Evolutionary conservation across 2,888 invertebrate genomes (phyloP).

Genomic region (Caradrina clavipalpis): DNA sequence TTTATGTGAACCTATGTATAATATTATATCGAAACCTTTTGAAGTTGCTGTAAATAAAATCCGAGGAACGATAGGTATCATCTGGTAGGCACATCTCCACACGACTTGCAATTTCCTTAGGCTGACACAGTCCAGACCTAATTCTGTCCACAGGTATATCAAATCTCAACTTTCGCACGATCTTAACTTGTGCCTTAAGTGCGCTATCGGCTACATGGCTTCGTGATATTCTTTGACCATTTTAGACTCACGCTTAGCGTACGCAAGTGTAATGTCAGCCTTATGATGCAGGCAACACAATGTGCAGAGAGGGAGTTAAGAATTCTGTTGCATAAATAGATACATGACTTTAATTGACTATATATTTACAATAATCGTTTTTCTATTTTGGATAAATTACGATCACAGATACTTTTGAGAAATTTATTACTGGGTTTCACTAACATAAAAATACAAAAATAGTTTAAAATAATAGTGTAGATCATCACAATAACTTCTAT

Average conservation of each 20-base stretch:
- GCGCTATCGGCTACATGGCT: no score
- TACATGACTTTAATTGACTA: background rate
- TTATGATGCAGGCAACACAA: background rate
- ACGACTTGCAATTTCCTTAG: no score
- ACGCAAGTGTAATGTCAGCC: background rate
- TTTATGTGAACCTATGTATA: no score
- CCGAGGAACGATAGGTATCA: no score
- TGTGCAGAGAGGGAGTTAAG: background rate
- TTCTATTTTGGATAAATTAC: background rate
- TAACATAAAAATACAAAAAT: conserved; percentile 88
- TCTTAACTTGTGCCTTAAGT: no score
- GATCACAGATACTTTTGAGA: conserved; percentile 64
- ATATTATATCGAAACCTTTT: no score
- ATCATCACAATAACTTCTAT: conserved; percentile 72
- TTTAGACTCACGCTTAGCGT: background rate
- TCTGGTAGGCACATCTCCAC: no score
- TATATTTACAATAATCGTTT: background rate
- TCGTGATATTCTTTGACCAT: background rate
- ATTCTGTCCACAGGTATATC: no score
- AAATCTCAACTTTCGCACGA: no score
- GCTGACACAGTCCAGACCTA: no score
- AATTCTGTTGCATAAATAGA: background rate
- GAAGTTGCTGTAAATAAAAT: no score
- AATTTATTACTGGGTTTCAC: conserved; percentile 82
- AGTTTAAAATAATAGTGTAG: conserved; percentile 82